Percentiles rank a stretch among this genome's conserved stretches.
phyloP scores from a whole-genome alignment of 2,888 invertebrate genomes.

The Anarsia innoxiella region DNA sequence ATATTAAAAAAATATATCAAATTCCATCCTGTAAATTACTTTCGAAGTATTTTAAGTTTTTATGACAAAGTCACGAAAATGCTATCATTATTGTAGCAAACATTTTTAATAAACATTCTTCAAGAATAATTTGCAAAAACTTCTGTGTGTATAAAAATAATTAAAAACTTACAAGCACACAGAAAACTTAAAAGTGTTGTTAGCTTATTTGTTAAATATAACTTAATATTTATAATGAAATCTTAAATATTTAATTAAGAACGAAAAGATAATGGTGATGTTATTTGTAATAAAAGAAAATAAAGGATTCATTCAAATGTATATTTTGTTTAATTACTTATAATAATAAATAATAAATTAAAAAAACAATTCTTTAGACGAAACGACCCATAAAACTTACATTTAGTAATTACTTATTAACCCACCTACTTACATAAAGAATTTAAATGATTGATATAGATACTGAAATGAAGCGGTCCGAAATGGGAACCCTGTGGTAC shows the following conservation, averaged over 20 bases:
- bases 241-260: conserved; percentile 14
- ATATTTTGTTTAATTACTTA: conserved; percentile 6
- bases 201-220: neutral
- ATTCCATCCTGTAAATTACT: no score
- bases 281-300: conserved; percentile 20
- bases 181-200: no score
- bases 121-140: neutral
- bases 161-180: no score
- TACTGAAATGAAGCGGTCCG: no score
- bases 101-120: neutral
- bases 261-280: conserved; percentile 17
- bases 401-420: no score
- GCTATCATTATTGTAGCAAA: neutral
- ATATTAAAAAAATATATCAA: no score
- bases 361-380: no score
- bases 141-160: neutral
- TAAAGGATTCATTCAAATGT: conserved; percentile 19
- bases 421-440: no score
- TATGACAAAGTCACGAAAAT: neutral
- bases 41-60: neutral
- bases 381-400: no score
- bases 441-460: no score
- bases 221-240: conserved; percentile 11
- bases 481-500: no score
- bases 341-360: no score